phyloP scores from a whole-genome alignment of 2,888 invertebrate genomes.

The Tenthredo amoena region DNA sequence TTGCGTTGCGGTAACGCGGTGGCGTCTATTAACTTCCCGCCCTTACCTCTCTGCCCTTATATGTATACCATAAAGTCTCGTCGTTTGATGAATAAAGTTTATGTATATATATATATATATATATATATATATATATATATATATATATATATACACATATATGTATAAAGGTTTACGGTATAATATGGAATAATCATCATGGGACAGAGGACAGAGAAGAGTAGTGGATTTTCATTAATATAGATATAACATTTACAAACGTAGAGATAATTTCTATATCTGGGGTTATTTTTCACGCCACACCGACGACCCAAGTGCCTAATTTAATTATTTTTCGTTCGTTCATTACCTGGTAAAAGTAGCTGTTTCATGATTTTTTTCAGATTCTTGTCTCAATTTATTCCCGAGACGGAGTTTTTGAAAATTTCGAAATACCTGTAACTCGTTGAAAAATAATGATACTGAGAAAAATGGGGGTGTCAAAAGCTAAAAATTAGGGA shows the following conservation, averaged over 20 bases:
- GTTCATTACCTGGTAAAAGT: too few relatives aligned
- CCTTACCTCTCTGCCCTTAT: not conserved
- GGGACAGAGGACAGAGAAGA: not conserved
- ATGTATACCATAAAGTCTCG: not conserved
- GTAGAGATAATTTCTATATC: not conserved
- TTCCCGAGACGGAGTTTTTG: too few relatives aligned
- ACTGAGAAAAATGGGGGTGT: too few relatives aligned
- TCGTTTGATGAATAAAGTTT: conserved; percentile 1
- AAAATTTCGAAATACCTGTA: too few relatives aligned
- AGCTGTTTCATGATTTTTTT: not conserved
- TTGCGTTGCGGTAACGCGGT: conserved; percentile 9
- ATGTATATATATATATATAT: not conserved
- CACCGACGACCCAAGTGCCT: too few relatives aligned
- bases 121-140: not conserved
- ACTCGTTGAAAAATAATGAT: too few relatives aligned
- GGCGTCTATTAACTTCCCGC: not conserved
- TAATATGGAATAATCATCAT: not conserved
- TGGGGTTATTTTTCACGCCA: too few relatives aligned
- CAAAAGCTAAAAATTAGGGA: too few relatives aligned
- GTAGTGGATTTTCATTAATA: not conserved
- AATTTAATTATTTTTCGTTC: too few relatives aligned
- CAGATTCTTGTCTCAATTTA: too few relatives aligned
- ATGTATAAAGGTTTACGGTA: not conserved
- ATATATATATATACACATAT: not conserved
- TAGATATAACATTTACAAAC: not conserved